Conservation (phyloP, 1,140 invertebrate genomes). For the Diploscapter pachys region DNA sequence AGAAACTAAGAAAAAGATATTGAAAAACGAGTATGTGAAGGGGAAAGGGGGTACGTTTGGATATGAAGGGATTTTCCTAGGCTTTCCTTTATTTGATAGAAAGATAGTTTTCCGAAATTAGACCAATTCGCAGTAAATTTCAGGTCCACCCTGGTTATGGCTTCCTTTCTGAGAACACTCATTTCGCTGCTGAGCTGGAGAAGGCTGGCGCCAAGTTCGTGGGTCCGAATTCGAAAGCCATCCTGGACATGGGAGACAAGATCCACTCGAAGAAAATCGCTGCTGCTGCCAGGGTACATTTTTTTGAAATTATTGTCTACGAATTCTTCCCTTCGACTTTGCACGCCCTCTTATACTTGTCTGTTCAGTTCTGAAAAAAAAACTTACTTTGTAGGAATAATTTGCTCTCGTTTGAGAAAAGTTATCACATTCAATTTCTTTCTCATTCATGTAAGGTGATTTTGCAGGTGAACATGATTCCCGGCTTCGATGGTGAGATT, state of each 20-base stretch:
- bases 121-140: conserved; percentile 23
- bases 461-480: conserved; percentile 66
- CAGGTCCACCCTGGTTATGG: conserved; percentile 71
- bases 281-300: conserved; percentile 63
- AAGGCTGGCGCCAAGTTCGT: conserved; percentile 66
- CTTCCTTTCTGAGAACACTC: conserved; percentile 72
- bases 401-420: too few species aligned
- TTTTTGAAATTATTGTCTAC: conserved; percentile 61
- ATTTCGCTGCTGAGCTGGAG: conserved; percentile 68
- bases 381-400: too few species aligned
- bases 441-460: too few species aligned
- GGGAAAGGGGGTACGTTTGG: not conserved
- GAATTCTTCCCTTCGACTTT: conserved; percentile 56
- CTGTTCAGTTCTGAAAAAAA: too few species aligned
- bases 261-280: conserved; percentile 72
- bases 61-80: too few species aligned
- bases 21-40: not conserved
- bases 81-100: too few species aligned
- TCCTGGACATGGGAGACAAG: conserved; percentile 73
- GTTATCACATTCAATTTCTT: too few species aligned
- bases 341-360: too few species aligned
- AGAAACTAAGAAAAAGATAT: too few species aligned
- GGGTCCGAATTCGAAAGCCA: conserved; percentile 69
- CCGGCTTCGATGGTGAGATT: conserved; percentile 79
- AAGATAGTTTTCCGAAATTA: too few species aligned